Conservation (phyloP, 1,140 invertebrate genomes). For the Leptonema lineaticorne region DNA sequence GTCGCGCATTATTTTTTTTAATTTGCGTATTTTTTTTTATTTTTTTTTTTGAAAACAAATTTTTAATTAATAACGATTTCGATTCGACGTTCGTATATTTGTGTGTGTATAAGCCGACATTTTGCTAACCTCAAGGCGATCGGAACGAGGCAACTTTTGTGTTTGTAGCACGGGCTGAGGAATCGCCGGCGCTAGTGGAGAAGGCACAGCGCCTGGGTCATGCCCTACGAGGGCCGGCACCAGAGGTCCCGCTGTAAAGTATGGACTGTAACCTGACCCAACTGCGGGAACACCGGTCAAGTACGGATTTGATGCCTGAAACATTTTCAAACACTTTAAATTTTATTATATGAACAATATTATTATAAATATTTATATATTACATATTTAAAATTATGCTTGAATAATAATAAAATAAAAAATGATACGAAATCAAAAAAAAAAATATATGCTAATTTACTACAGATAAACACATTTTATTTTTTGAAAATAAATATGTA, state of each 20-base stretch:
- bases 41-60: no score
- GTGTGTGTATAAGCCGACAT: background rate
- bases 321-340: conserved; percentile 44
- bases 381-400: no score
- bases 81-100: background rate
- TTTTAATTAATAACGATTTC: no score
- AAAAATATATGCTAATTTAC: no score
- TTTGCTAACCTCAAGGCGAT: conserved; percentile 86
- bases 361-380: background rate
- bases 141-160: conserved; percentile 92
- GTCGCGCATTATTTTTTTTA: no score
- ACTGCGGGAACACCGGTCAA: conserved; percentile 82
- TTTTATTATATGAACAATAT: background rate
- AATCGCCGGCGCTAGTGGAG: conserved; percentile 63
- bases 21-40: no score
- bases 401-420: no score
- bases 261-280: conserved; percentile 83
- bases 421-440: no score
- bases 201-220: conserved; percentile 68
- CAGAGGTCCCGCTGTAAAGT: conserved; percentile 82
- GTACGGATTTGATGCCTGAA: conserved; percentile 85
- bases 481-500: no score
- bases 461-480: no score
- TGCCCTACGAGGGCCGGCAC: conserved; percentile 80
- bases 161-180: conserved; percentile 81